A percentile compares a stretch with the other conserved stretches of the same genome.
Evolutionary conservation across 2,113 vertebrate genomes (phyloP).

Genomic region (Murina feae): DNA sequence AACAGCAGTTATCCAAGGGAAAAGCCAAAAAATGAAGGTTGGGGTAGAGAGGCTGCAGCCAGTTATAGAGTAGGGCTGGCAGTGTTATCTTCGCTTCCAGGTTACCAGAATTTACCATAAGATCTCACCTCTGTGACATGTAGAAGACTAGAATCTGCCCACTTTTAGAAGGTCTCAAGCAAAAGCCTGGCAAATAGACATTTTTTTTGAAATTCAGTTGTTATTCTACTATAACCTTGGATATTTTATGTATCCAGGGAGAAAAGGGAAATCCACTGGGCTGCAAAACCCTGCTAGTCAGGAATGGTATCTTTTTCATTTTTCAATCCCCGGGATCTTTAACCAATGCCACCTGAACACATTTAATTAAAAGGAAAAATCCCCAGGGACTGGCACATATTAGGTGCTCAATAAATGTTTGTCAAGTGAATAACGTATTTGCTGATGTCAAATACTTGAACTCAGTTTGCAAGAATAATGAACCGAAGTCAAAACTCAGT

Average conservation of each 20-base stretch:
- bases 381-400: background rate
- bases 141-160: background rate
- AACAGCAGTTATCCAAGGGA: background rate
- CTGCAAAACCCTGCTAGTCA: background rate
- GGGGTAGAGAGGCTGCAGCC: background rate
- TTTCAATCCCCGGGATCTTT: background rate
- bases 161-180: background rate
- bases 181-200: background rate
- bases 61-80: background rate
- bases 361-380: background rate
- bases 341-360: background rate
- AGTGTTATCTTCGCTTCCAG: background rate
- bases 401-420: background rate
- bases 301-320: background rate
- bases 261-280: background rate
- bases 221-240: background rate
- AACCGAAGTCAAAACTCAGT: background rate
- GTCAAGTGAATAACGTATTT: background rate
- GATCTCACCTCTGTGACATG: background rate
- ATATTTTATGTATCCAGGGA: background rate
- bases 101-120: background rate
- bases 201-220: background rate
- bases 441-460: background rate
- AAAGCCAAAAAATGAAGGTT: background rate
- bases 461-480: background rate